These are phyloP conservation scores for Scomberomorus guttatus DNA, from an alignment of 2,797 vertebrate genomes.

Conservation along the genomic window DNA sequence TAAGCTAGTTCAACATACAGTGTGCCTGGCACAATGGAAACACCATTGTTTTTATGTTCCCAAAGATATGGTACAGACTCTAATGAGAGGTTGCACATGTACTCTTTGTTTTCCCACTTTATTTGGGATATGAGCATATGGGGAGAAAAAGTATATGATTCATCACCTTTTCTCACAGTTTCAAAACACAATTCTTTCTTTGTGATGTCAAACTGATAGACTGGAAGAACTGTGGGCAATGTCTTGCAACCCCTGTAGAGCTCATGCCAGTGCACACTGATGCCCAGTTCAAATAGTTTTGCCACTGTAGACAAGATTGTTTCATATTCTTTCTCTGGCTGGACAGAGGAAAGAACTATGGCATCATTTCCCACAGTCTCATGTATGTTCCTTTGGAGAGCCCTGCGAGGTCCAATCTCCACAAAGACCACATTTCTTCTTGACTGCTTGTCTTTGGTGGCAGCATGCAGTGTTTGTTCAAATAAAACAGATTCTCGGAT, in stretches of 20 bases:
- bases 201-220: conserved; percentile 88
- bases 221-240: conserved; percentile 81
- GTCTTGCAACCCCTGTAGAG: conserved; percentile 85
- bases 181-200: conserved; percentile 83
- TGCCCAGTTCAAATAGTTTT: conserved; percentile 84
- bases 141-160: conserved; percentile 58
- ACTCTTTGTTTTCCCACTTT: conserved; percentile 70
- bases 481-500: conserved; percentile 89
- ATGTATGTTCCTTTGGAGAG: conserved; percentile 86
- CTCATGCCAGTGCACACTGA: conserved; percentile 82
- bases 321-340: conserved; percentile 83
- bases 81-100: conserved; percentile 80
- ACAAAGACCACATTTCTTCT: conserved; percentile 86
- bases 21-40: conserved; percentile 87
- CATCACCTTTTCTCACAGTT: conserved; percentile 75
- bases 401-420: conserved; percentile 88
- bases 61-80: conserved; percentile 81
- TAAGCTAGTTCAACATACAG: conserved; percentile 89
- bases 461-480: conserved; percentile 80
- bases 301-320: conserved; percentile 77
- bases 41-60: conserved; percentile 88
- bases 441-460: conserved; percentile 55
- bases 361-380: conserved; percentile 86
- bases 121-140: conserved; percentile 76
- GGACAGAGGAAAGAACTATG: conserved; percentile 82